These are phyloP conservation scores for Drosophila atripex DNA, from an alignment of 2,888 invertebrate genomes.

Conservation along the genomic window DNA sequence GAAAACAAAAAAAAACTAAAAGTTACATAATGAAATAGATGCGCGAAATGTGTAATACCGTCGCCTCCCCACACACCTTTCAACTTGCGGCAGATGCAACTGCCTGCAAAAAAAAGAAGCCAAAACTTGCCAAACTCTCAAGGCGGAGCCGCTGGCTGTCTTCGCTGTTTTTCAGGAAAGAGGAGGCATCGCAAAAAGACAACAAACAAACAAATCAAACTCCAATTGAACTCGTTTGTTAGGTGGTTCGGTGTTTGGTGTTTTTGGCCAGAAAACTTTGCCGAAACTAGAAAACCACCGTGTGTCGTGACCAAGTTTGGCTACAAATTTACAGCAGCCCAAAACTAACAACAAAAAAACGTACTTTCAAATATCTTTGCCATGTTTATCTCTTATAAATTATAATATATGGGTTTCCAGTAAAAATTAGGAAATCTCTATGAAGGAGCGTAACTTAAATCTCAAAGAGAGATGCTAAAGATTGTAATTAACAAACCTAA, in stretches of 20 bases:
- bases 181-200: slow-evolving; percentile 28
- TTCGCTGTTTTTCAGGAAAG: slow-evolving; percentile 7
- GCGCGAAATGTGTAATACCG: slow-evolving; percentile 74
- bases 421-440: slow-evolving; percentile 12
- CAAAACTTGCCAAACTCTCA: slow-evolving; percentile 67
- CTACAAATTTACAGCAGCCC: slow-evolving; percentile 41
- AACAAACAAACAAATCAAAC: slow-evolving; percentile 45
- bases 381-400: slow-evolving; percentile 21
- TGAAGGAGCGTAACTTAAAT: neutral
- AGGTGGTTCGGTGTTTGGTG: slow-evolving; percentile 13
- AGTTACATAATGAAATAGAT: slow-evolving; percentile 78
- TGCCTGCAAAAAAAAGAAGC: slow-evolving; percentile 39
- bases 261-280: slow-evolving; percentile 27
- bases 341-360: slow-evolving; percentile 35
- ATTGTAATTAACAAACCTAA: too few species aligned
- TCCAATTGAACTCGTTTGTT: slow-evolving; percentile 71
- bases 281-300: slow-evolving; percentile 30
- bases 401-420: slow-evolving; percentile 24
- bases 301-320: slow-evolving; percentile 68
- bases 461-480: neutral
- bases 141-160: slow-evolving; percentile 42
- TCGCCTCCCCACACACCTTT: neutral
- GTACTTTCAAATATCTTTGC: slow-evolving; percentile 63
- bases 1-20: slow-evolving; percentile 53
- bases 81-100: slow-evolving; percentile 60